These are phyloP conservation scores for Amniataba percoides DNA, from an alignment of 2,797 vertebrate genomes.

Conservation along the genomic window DNA sequence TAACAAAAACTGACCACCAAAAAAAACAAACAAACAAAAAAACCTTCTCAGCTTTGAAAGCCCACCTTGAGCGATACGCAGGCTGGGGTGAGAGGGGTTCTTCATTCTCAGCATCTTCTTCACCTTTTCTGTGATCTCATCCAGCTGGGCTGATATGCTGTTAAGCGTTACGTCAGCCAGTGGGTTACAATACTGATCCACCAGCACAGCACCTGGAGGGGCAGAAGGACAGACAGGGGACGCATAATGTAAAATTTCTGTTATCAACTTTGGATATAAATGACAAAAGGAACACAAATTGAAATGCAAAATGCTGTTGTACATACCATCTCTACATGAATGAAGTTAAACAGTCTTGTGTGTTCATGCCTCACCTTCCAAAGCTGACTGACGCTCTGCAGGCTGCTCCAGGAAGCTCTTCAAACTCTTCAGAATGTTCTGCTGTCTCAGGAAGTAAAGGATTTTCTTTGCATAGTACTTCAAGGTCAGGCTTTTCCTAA, in stretches of 20 bases:
- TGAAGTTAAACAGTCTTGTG: background rate
- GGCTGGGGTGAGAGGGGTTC: slow-evolving; percentile 92
- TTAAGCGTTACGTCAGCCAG: slow-evolving; percentile 91
- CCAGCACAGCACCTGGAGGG: slow-evolving; percentile 91
- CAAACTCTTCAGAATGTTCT: slow-evolving; percentile 93
- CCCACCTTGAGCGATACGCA: slow-evolving; percentile 90
- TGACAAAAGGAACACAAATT: background rate
- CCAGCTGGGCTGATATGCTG: slow-evolving; percentile 89
- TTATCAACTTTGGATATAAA: background rate
- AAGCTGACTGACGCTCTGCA: slow-evolving; percentile 88
- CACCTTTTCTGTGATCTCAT: slow-evolving; percentile 91
- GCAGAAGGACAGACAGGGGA: background rate
- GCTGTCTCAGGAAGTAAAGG: slow-evolving; percentile 96
- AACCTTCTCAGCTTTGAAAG: too few species aligned
- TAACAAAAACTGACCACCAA: rapidly evolving
- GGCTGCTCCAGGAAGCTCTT: slow-evolving; percentile 93
- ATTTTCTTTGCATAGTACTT: slow-evolving; percentile 99
- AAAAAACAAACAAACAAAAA: too few species aligned
- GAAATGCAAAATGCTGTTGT: background rate
- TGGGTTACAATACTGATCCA: slow-evolving; percentile 98
- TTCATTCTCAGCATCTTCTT: slow-evolving; percentile 90
- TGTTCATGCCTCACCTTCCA: slow-evolving; percentile 88
- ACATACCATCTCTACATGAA: background rate
- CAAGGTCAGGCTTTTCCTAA: slow-evolving; percentile 94
- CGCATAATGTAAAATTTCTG: rapidly evolving